Evolutionary conservation across 2,888 invertebrate species (phyloP).

Genomic region (Melanchra persicariae): DNA sequence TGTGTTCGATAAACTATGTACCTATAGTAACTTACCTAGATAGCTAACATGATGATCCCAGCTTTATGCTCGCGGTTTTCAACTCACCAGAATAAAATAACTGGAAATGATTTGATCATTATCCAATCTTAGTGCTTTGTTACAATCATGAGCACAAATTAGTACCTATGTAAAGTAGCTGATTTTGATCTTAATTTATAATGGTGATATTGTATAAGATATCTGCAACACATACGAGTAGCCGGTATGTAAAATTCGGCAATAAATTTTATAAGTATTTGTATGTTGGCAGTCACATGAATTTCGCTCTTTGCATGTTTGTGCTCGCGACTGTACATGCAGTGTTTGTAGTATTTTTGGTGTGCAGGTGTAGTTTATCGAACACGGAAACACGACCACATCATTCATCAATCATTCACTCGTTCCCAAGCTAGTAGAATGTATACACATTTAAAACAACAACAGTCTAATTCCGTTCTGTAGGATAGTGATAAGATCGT

Average conservation of each 20-base stretch:
- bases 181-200: not conserved
- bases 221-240: conserved; percentile 18
- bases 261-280: not conserved
- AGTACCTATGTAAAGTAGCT: not conserved
- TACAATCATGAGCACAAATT: not conserved
- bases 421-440: conserved; percentile 73
- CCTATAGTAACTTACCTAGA: conserved; percentile 1
- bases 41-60: not conserved
- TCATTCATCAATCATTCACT: conserved; percentile 70
- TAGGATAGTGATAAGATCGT: conserved; percentile 71
- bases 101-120: conserved; percentile 46
- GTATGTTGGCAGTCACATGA: not conserved
- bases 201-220: not conserved
- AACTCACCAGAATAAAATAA: not conserved
- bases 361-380: conserved; percentile 48
- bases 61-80: not conserved
- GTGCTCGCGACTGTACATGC: conserved; percentile 11
- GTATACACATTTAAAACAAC: conserved; percentile 77
- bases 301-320: conserved; percentile 16
- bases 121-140: conserved; percentile 6
- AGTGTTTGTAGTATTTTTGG: not conserved
- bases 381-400: conserved; percentile 66
- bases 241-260: conserved; percentile 37
- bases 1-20: conserved; percentile 59
- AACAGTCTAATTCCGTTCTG: conserved; percentile 78